Base-by-base conservation (phyloP, 2,113 vertebrate species). In the Rhagologus leucostigma region DNA sequence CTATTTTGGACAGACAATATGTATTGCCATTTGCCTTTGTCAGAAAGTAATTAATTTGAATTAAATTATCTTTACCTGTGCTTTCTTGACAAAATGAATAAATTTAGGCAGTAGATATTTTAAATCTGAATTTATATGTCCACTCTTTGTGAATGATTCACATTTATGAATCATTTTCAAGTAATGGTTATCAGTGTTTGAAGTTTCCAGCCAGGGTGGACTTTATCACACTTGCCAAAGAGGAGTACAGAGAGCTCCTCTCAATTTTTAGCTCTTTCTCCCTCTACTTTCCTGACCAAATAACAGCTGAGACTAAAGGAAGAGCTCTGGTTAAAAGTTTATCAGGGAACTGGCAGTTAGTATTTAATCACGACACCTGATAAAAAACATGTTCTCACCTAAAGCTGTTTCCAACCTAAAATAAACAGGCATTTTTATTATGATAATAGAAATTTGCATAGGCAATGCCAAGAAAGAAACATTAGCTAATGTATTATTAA, bases 401-500 rank as follows among this genome's bases (percentile, higher is more conserved):
- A 88, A 93, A 89, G 87, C 76, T 84, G 41, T 84, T 95, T 90
- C 60, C 79, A 64, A 33, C 77, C 47, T 90, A 93, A 95, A 96
- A 78, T 68, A 93, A 96, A 85, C 84, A 92, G 76, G 70, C 70
- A 26, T 86, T 86, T 91, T 95, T 95, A 78, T 80, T 90, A 92
- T 84, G 67, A 52, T 92, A 92, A 80, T 78, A 90, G 50, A 84
- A 90, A 90, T 96, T 92, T 95, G 52, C 88, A 94, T 95, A 56
- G 52, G n/a, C 76, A 84, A 67, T 88, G 76, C 29, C 88, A 93
- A 89, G 88, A 82, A 84, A 93, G 83, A 78, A 90, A 71, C 80
- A 73, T 92, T 84, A 82, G 24, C 47, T 92, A 78, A 95, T 95
- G 86, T 92, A 92, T 95, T 95, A 92, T 96, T 97, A 92, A 96